phyloP scores from a whole-genome alignment of 2,888 invertebrate genomes.

The Melieria omissa region DNA sequence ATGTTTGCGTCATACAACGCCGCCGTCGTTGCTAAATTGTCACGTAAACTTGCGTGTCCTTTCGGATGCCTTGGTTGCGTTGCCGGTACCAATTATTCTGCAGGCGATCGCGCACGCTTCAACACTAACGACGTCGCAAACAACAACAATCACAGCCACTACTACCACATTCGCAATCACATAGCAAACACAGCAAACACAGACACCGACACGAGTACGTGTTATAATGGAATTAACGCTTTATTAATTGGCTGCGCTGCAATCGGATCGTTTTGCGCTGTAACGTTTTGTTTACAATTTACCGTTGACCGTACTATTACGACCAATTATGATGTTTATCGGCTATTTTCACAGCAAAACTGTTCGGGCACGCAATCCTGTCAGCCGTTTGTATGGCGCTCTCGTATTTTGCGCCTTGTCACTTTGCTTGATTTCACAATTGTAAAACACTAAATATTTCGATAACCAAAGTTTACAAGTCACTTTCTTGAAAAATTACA shows the following conservation, averaged over 20 bases:
- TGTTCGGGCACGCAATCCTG: constrained; percentile 46
- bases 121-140: neutral
- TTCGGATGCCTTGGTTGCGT: constrained; percentile 6
- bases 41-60: constrained; percentile 46
- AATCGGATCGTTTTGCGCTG: constrained; percentile 25
- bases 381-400: neutral
- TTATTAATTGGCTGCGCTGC: constrained; percentile 28
- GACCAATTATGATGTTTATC: constrained; percentile 59
- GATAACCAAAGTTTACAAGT: too few relatives aligned
- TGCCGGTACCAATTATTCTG: constrained; percentile 16
- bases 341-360: constrained; percentile 49
- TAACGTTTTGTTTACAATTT: constrained; percentile 41
- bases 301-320: constrained; percentile 47
- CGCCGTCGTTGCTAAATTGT: constrained; percentile 5
- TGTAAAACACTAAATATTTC: too few relatives aligned
- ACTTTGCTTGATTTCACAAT: neutral
- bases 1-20: neutral
- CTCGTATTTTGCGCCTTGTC: constrained; percentile 7
- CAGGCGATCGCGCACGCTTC: neutral
- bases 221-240: constrained; percentile 43
- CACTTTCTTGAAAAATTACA: too few relatives aligned
- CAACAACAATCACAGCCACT: neutral
- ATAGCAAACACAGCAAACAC: neutral
- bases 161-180: neutral
- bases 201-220: constrained; percentile 18